Percentiles rank a stretch among this genome's conserved stretches.
phyloP scores from a whole-genome alignment of 2,113 vertebrate species.

The Nothoprocta pentlandii region DNA sequence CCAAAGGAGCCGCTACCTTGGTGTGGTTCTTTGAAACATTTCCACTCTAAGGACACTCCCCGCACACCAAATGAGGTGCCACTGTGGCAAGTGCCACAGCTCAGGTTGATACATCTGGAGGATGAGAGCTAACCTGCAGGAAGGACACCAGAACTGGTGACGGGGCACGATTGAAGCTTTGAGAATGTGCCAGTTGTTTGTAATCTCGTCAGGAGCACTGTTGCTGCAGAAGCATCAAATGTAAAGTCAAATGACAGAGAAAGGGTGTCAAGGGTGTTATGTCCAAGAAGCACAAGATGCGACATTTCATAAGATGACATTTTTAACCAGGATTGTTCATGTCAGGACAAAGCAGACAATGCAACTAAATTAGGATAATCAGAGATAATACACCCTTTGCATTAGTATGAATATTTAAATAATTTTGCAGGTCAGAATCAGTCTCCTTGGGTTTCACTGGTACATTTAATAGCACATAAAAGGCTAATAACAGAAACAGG shows the following conservation, averaged over 20 bases:
- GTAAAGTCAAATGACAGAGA: neutral
- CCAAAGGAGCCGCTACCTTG: neutral
- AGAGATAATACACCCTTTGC: neutral
- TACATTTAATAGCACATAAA: neutral
- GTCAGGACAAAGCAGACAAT: neutral
- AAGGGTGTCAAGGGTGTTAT: neutral
- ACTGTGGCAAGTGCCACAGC: neutral
- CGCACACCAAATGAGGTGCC: neutral
- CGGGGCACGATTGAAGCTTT: neutral
- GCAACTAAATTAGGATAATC: slow-evolving; percentile 8
- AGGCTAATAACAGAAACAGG: neutral
- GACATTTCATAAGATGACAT: neutral
- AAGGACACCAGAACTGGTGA: neutral
- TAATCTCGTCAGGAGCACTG: neutral
- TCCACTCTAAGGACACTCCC: neutral
- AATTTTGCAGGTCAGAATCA: neutral
- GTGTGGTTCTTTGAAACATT: neutral
- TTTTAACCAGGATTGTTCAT: neutral
- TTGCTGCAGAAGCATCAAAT: neutral
- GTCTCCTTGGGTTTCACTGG: neutral
- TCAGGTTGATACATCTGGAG: neutral
- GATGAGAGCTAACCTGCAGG: neutral
- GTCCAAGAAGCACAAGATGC: neutral
- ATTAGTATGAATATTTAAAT: neutral
- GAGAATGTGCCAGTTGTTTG: neutral